Evolutionary conservation across 2,888 invertebrate species (phyloP), one percentile per base, ranked within the genome.

Genomic region (Drosophila kuntzei): DNA sequence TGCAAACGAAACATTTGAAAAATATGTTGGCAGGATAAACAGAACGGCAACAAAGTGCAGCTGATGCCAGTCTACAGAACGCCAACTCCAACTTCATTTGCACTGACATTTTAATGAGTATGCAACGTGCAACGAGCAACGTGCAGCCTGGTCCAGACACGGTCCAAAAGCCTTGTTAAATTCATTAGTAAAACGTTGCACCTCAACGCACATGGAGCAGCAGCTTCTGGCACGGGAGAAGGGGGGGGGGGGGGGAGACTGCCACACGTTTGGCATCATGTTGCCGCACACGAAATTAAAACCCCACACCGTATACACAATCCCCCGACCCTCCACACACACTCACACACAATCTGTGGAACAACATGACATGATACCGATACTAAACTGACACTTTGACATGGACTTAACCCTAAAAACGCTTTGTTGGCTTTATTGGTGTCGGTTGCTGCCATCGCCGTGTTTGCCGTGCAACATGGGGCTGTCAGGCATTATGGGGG

Each of bases 321-420:
- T 11, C 60, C 29, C 53, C 50, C 36, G 18, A 43, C 55, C 36
- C 50, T 22, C 34, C 53, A 46, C 25, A 20, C 53, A 16, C 53
- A 51, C 36, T 14, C 11, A 11, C 16, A 34, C 57, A 69, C 65
- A 77, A 62, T 73, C 68, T 74, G 79, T 68, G 62, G 70, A 68
- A 87, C 89, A 80, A 80, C 91, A 88, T 90, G 91, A 90, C 90
- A 90, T 90, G 90, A 91, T 89, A 91, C 90, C 90, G 91, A 91
- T 91, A 91, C 91, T 91, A 91, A 90, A 91, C 91, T 91, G 90
- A 90, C 91, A 90, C 91, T 90, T 90, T 90, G 90, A 91, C 91
- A 90, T 89, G 91, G 90, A 90, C 88, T 91, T 91, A 90, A 91
- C 87, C 87, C 87, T 80, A 87, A 87, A 84, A 84, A 88, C 87